Evolutionary conservation across 2,113 vertebrate genomes (phyloP).

Genomic region (Uria aalge): DNA sequence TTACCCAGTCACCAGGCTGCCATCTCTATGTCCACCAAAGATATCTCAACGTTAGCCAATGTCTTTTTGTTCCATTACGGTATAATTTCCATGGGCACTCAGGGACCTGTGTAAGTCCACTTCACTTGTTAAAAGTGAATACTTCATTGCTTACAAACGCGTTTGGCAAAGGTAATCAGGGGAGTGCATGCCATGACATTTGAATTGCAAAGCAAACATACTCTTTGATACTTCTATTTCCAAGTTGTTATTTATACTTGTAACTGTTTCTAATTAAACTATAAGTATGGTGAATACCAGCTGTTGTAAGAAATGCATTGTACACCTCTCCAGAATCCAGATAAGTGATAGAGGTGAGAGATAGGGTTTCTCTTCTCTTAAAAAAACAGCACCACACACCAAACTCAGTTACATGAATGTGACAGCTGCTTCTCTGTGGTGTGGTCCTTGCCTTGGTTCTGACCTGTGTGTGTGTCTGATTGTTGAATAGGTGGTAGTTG

Average conservation of each 20-base stretch:
- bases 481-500: background rate
- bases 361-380: fast-evolving
- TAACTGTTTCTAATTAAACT: background rate
- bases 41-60: background rate
- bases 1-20: background rate
- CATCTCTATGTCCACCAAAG: background rate
- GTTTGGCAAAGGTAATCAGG: background rate
- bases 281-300: background rate
- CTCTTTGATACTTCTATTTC: background rate
- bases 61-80: background rate
- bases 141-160: background rate
- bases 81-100: background rate
- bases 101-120: background rate
- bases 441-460: background rate
- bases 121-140: background rate
- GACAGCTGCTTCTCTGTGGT: background rate
- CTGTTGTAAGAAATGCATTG: background rate
- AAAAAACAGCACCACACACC: background rate
- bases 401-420: background rate
- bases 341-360: background rate
- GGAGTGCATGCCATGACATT: background rate
- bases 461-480: background rate
- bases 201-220: background rate
- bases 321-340: background rate
- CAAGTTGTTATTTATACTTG: background rate